phyloP scores from a whole-genome alignment of 2,797 vertebrate species.

The Cossypha polioptera region DNA sequence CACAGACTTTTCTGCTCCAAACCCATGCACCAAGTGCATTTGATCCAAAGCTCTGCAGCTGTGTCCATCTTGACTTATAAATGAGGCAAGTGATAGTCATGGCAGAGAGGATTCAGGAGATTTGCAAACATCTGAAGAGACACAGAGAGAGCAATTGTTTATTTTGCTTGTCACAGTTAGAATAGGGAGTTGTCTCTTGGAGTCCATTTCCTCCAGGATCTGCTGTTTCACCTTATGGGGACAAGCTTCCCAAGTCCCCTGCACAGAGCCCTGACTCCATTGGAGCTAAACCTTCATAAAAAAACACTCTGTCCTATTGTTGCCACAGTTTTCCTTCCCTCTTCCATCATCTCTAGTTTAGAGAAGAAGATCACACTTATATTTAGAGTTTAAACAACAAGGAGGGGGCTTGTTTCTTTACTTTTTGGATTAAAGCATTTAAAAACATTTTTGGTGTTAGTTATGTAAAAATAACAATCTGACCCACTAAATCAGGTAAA shows the following conservation, averaged over 20 bases:
- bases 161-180: neutral
- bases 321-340: neutral
- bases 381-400: neutral
- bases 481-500: neutral
- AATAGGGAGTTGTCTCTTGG: neutral
- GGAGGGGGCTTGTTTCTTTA: neutral
- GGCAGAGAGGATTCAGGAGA: neutral
- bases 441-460: neutral
- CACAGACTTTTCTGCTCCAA: neutral
- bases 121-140: neutral
- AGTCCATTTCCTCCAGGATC: neutral
- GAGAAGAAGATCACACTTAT: neutral
- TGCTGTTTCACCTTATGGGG: neutral
- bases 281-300: neutral
- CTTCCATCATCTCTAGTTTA: neutral
- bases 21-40: neutral
- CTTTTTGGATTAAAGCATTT: neutral
- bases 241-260: neutral
- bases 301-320: neutral
- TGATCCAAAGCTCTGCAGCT: neutral
- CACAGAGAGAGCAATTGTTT: neutral
- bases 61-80: neutral
- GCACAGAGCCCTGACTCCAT: neutral
- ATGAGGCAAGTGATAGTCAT: rapidly evolving
- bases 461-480: neutral